phyloP scores from a whole-genome alignment of 2,797 vertebrate species.

The Falco columbarius region DNA sequence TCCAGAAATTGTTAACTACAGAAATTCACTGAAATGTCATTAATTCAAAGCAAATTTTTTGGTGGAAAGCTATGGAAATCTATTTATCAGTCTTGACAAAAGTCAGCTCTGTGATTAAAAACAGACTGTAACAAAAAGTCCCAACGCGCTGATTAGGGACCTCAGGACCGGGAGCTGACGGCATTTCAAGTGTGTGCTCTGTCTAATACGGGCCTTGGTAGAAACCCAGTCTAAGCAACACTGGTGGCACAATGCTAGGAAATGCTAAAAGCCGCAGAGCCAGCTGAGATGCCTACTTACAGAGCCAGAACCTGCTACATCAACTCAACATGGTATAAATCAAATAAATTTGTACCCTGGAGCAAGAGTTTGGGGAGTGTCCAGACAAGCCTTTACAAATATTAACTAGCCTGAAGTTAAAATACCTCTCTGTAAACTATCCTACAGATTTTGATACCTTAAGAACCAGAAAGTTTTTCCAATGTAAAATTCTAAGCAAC shows the following conservation, averaged over 20 bases:
- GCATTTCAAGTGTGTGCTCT: not conserved
- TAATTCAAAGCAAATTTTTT: not conserved
- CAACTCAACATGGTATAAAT: not conserved
- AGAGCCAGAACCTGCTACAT: not conserved
- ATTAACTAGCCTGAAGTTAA: constrained; percentile 41
- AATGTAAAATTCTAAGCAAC: not conserved
- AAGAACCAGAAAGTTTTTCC: not conserved
- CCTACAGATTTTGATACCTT: not conserved
- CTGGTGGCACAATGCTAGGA: not conserved
- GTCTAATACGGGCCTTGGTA: not conserved
- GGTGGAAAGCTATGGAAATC: not conserved
- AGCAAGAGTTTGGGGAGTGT: constrained; percentile 51
- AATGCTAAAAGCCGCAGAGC: not conserved
- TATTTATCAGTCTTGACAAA: not conserved
- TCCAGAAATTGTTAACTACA: not conserved
- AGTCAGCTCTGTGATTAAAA: not conserved
- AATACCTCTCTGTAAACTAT: constrained; percentile 32
- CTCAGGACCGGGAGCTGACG: not conserved
- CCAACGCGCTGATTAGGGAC: not conserved
- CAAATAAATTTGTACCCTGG: constrained; percentile 30
- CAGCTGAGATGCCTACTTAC: not conserved
- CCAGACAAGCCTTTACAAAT: constrained; percentile 58
- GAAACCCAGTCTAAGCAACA: not conserved
- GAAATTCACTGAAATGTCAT: not conserved
- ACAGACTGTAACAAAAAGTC: not conserved